phyloP scores from a whole-genome alignment of 2,113 vertebrate genomes.

The Rafetus swinhoei region DNA sequence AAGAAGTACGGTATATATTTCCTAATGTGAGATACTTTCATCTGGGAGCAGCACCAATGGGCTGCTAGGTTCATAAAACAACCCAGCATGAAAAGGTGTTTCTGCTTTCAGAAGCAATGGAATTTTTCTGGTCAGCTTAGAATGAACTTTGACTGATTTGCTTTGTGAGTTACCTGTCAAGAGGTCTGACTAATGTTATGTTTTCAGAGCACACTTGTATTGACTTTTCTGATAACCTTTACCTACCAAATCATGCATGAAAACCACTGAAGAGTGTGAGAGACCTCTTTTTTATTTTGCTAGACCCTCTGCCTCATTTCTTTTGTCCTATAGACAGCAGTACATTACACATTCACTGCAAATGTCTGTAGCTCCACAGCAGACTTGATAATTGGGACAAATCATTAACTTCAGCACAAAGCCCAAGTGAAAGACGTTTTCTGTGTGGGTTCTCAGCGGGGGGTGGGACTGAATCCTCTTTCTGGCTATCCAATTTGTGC shows the following conservation, averaged over 20 bases:
- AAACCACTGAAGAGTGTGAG: conserved; percentile 64
- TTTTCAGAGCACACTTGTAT: conserved; percentile 52
- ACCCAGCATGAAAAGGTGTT: not conserved
- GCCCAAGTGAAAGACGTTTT: not conserved
- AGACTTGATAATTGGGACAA: conserved; percentile 31
- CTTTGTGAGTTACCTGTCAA: conserved; percentile 19
- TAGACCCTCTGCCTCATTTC: conserved; percentile 12
- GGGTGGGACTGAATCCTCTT: not conserved
- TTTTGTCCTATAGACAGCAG: not conserved
- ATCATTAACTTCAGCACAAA: conserved; percentile 13
- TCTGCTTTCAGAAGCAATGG: conserved; percentile 29
- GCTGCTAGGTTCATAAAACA: not conserved
- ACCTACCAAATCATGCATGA: conserved; percentile 72
- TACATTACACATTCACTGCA: conserved; percentile 42
- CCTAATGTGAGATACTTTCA: not conserved
- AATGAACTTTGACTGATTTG: conserved; percentile 24
- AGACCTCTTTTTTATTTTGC: conserved; percentile 53
- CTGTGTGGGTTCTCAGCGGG: not conserved
- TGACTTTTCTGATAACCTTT: conserved; percentile 78
- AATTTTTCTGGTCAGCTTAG: conserved; percentile 43
- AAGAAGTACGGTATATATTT: not conserved
- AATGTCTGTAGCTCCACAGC: not conserved
- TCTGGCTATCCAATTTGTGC: not conserved
- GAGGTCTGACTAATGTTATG: conserved; percentile 40
- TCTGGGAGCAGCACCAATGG: not conserved